Conservation (phyloP, 1,140 invertebrate species). For the Drosophila navojoa region DNA sequence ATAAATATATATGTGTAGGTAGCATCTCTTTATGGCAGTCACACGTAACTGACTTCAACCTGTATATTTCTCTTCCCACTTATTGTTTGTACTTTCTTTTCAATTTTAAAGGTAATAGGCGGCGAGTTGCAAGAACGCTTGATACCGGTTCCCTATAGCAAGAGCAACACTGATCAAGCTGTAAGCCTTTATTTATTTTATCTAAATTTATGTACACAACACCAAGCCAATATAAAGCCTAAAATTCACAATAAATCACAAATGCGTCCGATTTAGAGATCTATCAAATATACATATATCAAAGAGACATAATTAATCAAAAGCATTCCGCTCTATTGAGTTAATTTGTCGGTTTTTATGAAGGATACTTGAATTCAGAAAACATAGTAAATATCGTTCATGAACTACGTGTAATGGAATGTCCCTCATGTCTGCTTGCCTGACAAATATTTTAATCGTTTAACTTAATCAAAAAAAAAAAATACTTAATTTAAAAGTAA, state of each 20-base stretch:
- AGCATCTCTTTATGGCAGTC: slow-evolving; percentile 28
- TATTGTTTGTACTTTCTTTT: slow-evolving; percentile 76
- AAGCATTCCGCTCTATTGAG: too few relatives aligned
- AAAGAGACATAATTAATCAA: too few relatives aligned
- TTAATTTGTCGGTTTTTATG: too few relatives aligned
- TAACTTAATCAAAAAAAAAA: too few relatives aligned
- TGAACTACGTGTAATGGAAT: too few relatives aligned
- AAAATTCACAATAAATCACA: too few relatives aligned
- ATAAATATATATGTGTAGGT: slow-evolving; percentile 14
- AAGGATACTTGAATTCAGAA: too few relatives aligned
- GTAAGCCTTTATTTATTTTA: slow-evolving; percentile 89
- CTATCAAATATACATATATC: too few relatives aligned
- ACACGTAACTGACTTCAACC: slow-evolving; percentile 53
- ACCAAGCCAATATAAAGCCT: neutral
- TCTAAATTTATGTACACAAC: slow-evolving; percentile 36
- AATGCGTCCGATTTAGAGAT: neutral
- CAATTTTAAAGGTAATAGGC: slow-evolving; percentile 95
- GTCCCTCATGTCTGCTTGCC: too few relatives aligned
- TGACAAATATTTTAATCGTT: too few relatives aligned
- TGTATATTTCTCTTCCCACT: slow-evolving; percentile 67
- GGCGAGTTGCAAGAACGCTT: slow-evolving; percentile 99
- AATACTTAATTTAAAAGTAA: too few relatives aligned
- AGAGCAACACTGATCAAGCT: slow-evolving; percentile 99
- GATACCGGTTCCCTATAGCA: slow-evolving; percentile 99
- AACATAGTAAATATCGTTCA: too few relatives aligned